Evolutionary conservation across 1,140 invertebrate genomes (phyloP).

Genomic region (Drosophila sp.): DNA sequence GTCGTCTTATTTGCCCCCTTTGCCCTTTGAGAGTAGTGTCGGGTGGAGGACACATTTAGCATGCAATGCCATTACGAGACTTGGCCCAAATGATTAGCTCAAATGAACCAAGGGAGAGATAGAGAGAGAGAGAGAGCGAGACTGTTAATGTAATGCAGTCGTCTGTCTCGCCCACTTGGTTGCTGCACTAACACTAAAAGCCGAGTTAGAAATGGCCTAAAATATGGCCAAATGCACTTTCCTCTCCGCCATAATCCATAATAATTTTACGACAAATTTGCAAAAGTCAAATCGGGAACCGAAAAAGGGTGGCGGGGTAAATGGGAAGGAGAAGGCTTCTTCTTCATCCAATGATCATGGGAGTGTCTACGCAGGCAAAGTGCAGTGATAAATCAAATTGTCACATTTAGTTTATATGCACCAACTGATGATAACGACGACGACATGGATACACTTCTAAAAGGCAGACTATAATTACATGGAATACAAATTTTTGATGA

Average conservation of each 20-base stretch:
- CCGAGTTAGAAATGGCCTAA: slow-evolving; percentile 62
- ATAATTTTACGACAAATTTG: slow-evolving; percentile 73
- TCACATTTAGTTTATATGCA: slow-evolving; percentile 77
- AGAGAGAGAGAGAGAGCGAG: no score
- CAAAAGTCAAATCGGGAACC: slow-evolving; percentile 2
- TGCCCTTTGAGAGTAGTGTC: no score
- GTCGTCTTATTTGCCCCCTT: no score
- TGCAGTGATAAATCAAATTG: slow-evolving; percentile 82
- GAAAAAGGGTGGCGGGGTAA: slow-evolving; percentile 7
- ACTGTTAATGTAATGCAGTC: neutral
- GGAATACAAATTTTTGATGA: slow-evolving; percentile 26
- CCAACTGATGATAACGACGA: slow-evolving; percentile 46
- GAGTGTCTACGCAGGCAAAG: slow-evolving; percentile 56
- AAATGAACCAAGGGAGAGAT: no score
- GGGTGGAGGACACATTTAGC: no score
- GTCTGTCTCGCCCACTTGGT: neutral
- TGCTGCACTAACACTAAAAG: slow-evolving; percentile 29
- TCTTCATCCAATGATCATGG: no score
- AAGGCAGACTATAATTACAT: slow-evolving; percentile 21
- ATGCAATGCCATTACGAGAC: no score
- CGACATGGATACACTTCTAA: slow-evolving; percentile 39
- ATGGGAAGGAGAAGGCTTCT: neutral
- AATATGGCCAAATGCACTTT: slow-evolving; percentile 54
- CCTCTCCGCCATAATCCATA: slow-evolving; percentile 36
- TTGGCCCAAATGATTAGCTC: no score